These are phyloP conservation scores for Leptinotarsa lineolata DNA, from an alignment of 1,140 invertebrate species.

Conservation along the genomic window DNA sequence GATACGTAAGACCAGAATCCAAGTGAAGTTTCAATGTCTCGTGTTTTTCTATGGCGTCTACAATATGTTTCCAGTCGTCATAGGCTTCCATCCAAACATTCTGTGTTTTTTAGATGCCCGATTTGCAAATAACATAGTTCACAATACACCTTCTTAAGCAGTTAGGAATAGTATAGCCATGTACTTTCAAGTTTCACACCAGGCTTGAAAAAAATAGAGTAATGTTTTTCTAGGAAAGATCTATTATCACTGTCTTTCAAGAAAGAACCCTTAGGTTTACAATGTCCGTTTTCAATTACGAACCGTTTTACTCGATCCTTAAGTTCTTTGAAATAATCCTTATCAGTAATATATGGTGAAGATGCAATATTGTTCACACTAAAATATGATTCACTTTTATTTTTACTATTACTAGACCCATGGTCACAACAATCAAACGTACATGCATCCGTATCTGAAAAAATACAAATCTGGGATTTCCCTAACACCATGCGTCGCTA, in stretches of 20 bases:
- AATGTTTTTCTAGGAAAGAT: constrained; percentile 8
- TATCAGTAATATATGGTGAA: not conserved
- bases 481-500: no score
- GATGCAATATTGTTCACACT: constrained; percentile 10
- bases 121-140: constrained; percentile 18
- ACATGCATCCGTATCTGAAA: no score
- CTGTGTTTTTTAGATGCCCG: constrained; percentile 23
- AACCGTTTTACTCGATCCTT: not conserved
- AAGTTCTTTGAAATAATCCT: not conserved
- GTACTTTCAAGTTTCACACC: not conserved
- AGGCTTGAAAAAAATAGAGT: not conserved
- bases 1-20: constrained; percentile 35
- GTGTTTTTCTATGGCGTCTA: constrained; percentile 39
- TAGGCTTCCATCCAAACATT: constrained; percentile 38
- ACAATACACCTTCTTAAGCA: constrained; percentile 18
- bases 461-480: no score
- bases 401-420: constrained; percentile 7
- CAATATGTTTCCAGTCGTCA: constrained; percentile 39
- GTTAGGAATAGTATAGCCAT: constrained; percentile 2
- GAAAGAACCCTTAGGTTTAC: not conserved
- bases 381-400: constrained; percentile 12
- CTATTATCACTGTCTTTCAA: constrained; percentile 17
- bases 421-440: no score
- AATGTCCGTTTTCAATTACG: constrained; percentile 4
- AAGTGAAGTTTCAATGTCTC: constrained; percentile 39